A percentile compares a stretch with the other conserved stretches of the same genome.
These are phyloP conservation scores for Progne subis DNA, from an alignment of 2,113 vertebrate species.

Conservation along the genomic window DNA sequence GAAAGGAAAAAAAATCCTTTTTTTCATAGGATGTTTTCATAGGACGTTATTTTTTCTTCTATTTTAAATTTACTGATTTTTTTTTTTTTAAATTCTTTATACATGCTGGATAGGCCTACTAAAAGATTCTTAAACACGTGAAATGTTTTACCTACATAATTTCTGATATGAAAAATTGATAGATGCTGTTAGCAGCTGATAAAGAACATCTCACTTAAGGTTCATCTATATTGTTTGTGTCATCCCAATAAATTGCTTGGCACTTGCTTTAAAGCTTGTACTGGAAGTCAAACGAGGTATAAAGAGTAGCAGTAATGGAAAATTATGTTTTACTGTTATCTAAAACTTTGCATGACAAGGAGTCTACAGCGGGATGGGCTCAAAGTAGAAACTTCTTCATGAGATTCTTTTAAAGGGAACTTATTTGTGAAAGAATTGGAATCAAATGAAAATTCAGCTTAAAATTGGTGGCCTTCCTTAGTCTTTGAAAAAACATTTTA, in stretches of 20 bases:
- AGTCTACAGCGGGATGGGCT: neutral
- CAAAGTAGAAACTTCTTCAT: neutral
- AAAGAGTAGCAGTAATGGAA: neutral
- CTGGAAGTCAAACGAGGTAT: slow-evolving; percentile 9
- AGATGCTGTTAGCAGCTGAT: neutral
- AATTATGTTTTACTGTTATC: neutral
- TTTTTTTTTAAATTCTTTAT: neutral
- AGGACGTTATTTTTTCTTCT: neutral
- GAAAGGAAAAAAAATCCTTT: neutral
- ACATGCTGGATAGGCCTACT: neutral
- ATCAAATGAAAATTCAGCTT: neutral
- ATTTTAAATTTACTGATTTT: neutral
- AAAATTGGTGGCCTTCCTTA: neutral
- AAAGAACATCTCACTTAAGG: neutral
- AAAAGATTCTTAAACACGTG: neutral
- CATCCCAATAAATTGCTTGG: slow-evolving; percentile 19
- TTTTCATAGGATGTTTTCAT: neutral
- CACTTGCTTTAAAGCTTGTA: neutral
- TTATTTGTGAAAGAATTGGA: slow-evolving; percentile 1
- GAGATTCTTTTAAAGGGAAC: slow-evolving; percentile 6
- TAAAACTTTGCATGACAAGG: slow-evolving; percentile 13
- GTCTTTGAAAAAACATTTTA: neutral
- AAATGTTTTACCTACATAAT: neutral
- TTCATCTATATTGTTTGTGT: slow-evolving; percentile 3
- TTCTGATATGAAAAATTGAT: neutral